These are phyloP conservation scores for Oriolus oriolus DNA, from an alignment of 2,113 vertebrate genomes.

Conservation along the genomic window DNA sequence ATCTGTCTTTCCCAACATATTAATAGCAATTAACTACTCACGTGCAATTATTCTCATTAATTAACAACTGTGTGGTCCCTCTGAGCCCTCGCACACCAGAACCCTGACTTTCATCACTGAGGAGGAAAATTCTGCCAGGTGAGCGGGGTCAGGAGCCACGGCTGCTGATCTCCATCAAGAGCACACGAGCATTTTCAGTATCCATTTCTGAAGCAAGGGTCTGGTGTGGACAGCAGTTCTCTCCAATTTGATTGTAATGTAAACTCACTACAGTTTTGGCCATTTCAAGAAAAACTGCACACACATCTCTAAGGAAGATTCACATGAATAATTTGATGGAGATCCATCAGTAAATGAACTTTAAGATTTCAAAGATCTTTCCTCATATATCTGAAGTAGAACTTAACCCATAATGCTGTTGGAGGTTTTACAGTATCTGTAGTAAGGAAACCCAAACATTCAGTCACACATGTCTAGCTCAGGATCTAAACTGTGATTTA, in stretches of 20 bases:
- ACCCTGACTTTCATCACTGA: background rate
- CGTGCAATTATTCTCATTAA: background rate
- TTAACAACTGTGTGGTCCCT: background rate
- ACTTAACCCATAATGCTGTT: background rate
- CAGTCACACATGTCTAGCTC: background rate
- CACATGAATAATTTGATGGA: background rate
- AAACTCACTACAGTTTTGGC: background rate
- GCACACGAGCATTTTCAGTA: background rate
- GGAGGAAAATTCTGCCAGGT: background rate
- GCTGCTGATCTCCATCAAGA: background rate
- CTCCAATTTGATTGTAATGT: background rate
- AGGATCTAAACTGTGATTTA: background rate
- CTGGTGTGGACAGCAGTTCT: rapidly evolving
- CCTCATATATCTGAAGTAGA: background rate
- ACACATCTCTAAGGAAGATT: background rate
- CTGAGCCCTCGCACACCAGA: background rate
- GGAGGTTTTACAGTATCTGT: background rate
- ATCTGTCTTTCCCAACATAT: background rate
- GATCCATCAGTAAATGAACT: background rate
- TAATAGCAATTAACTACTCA: background rate
- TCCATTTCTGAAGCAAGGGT: background rate
- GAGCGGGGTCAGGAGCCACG: background rate
- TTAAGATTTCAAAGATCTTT: background rate
- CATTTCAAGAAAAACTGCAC: background rate
- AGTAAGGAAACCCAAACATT: background rate